These are phyloP conservation scores for Anoplopoma fimbria DNA, from an alignment of 2,113 vertebrate species.

Conservation along the genomic window DNA sequence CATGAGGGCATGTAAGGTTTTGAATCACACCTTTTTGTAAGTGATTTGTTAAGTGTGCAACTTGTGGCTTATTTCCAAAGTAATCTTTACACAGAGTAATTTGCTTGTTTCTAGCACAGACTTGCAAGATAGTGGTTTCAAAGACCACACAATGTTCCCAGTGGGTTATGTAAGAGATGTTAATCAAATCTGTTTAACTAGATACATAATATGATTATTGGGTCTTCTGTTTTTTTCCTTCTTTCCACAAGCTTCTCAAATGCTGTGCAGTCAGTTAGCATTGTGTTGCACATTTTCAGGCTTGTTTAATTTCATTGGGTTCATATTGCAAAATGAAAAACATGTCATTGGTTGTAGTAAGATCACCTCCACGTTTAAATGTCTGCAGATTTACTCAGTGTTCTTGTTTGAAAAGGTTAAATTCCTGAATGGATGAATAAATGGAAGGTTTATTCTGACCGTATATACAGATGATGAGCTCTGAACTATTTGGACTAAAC, in stretches of 20 bases:
- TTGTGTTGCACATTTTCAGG: constrained; percentile 5
- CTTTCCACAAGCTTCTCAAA: background rate
- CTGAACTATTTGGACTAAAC: background rate
- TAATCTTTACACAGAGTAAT: background rate
- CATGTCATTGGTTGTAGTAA: background rate
- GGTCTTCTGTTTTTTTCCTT: background rate
- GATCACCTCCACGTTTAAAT: background rate
- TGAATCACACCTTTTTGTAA: background rate
- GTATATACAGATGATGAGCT: background rate
- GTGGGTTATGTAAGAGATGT: constrained; percentile 38
- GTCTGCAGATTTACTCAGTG: background rate
- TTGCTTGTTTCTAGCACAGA: background rate
- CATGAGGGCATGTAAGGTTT: background rate
- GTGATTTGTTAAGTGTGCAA: background rate
- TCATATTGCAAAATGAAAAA: background rate
- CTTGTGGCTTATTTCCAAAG: constrained; percentile 9
- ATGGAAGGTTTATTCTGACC: constrained; percentile 1
- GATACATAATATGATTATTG: constrained; percentile 44
- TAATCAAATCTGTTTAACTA: constrained; percentile 40
- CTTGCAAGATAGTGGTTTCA: background rate
- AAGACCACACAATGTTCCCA: constrained; percentile 5
- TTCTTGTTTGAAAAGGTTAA: background rate
- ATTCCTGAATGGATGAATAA: constrained; percentile 1
- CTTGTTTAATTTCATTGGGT: constrained; percentile 1
- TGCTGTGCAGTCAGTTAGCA: background rate